A percentile compares a stretch with the other conserved stretches of the same genome.
Conservation (phyloP, 1,140 invertebrate species). For the Cheumatopsyche charites region DNA sequence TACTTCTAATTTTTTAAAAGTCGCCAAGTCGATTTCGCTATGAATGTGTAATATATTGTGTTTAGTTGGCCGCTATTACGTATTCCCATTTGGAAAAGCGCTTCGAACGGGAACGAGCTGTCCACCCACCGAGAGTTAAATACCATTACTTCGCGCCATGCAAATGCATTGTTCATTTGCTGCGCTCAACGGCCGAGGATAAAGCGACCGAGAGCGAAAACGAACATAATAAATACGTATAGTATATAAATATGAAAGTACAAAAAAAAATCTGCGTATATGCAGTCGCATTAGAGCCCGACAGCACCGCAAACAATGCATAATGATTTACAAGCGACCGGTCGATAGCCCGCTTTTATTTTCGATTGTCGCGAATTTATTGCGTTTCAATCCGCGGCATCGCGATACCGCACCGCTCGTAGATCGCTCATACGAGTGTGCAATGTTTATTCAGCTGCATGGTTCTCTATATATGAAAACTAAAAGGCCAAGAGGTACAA, state of each 20-base stretch:
- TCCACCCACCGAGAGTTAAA: slow-evolving; percentile 28
- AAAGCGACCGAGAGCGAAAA: neutral
- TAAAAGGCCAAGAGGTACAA: too few relatives aligned
- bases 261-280: too few relatives aligned
- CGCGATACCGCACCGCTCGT: slow-evolving; percentile 27
- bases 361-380: slow-evolving; percentile 42
- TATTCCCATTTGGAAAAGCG: slow-evolving; percentile 20
- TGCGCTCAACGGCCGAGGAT: neutral
- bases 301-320: slow-evolving; percentile 48
- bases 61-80: neutral
- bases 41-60: too few relatives aligned
- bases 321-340: slow-evolving; percentile 43
- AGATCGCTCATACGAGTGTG: slow-evolving; percentile 24
- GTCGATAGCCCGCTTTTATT: slow-evolving; percentile 39
- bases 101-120: slow-evolving; percentile 23
- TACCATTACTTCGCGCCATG: slow-evolving; percentile 35
- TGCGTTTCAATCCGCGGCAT: slow-evolving; percentile 36
- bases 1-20: neutral
- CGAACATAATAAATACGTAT: slow-evolving; percentile 13
- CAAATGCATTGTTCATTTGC: slow-evolving; percentile 47
- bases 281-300: slow-evolving; percentile 43
- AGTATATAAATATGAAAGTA: too few relatives aligned
- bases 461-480: too few relatives aligned
- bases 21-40: neutral
- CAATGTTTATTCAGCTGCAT: neutral